A percentile compares a stretch with the other conserved stretches of the same genome.
phyloP scores from a whole-genome alignment of 1,140 invertebrate genomes.

The Drosophila yakuba region DNA sequence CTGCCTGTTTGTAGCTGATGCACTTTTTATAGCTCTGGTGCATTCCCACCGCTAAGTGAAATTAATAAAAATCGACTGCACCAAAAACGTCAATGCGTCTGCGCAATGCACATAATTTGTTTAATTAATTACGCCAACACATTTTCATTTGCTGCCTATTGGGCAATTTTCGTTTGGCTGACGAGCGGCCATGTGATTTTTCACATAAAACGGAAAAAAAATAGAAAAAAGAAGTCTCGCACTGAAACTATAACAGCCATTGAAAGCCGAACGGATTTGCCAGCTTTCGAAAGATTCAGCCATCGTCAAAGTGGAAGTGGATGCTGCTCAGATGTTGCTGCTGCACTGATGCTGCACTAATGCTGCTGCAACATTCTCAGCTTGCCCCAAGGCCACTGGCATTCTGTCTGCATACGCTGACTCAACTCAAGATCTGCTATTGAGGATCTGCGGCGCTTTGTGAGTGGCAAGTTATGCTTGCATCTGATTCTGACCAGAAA shows the following conservation, averaged over 20 bases:
- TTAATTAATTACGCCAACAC: constrained; percentile 81
- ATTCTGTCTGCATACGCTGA: constrained; percentile 55
- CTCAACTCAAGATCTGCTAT: constrained; percentile 17
- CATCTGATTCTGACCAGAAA: constrained; percentile 36
- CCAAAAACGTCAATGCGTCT: constrained; percentile 77
- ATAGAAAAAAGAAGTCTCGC: constrained; percentile 26
- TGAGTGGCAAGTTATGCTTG: constrained; percentile 22
- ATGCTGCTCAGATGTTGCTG: constrained; percentile 23
- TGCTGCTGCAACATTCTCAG: constrained; percentile 65
- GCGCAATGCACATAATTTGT: constrained; percentile 82
- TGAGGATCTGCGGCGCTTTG: constrained; percentile 24
- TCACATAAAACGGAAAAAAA: constrained; percentile 54
- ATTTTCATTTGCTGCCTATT: constrained; percentile 70
- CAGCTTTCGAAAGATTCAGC: constrained; percentile 71
- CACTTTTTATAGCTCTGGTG: constrained; percentile 57
- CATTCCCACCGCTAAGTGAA: constrained; percentile 80
- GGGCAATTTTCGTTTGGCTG: constrained; percentile 42
- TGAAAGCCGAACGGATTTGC: constrained; percentile 72
- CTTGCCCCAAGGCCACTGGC: constrained; percentile 74
- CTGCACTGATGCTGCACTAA: background rate
- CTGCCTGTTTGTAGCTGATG: constrained; percentile 37
- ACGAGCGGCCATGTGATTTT: constrained; percentile 63
- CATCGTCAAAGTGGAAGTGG: constrained; percentile 47
- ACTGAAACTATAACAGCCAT: constrained; percentile 65
- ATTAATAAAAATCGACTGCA: constrained; percentile 76